A percentile compares a stretch with the other conserved stretches of the same genome.
phyloP scores from a whole-genome alignment of 2,888 invertebrate genomes.

The Hymenopus coronatus region DNA sequence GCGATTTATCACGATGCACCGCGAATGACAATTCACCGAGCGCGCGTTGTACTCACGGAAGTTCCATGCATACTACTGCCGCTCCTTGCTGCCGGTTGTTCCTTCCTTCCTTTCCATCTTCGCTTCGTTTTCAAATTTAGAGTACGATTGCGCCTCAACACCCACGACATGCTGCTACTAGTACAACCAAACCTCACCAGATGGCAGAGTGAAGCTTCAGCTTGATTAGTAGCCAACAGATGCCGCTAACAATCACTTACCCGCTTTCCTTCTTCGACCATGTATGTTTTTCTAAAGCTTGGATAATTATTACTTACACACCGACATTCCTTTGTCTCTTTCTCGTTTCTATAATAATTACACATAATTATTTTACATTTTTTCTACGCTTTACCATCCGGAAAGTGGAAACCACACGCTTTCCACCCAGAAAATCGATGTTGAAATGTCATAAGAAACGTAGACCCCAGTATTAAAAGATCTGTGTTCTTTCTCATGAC shows the following conservation, averaged over 20 bases:
- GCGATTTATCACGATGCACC: not conserved
- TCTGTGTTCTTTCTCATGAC: too few relatives aligned
- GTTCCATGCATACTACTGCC: slow-evolving; percentile 1
- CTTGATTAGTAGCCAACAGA: not conserved
- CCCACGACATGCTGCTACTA: not conserved
- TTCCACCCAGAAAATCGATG: too few relatives aligned
- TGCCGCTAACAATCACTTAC: not conserved
- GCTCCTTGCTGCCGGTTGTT: not conserved
- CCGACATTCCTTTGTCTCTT: too few relatives aligned
- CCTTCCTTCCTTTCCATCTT: not conserved
- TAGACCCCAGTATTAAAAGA: too few relatives aligned
- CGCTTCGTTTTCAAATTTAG: slow-evolving; percentile 6
- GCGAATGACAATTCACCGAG: not conserved
- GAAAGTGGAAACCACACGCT: too few relatives aligned
- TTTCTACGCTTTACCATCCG: too few relatives aligned
- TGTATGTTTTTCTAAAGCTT: too few relatives aligned
- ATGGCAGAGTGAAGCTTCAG: not conserved
- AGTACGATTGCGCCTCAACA: not conserved
- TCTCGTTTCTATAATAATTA: too few relatives aligned
- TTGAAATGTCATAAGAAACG: too few relatives aligned
- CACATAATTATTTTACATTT: too few relatives aligned
- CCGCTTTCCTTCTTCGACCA: not conserved
- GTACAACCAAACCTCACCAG: not conserved
- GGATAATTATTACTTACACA: too few relatives aligned
- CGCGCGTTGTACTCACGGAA: not conserved